These are phyloP conservation scores for Menidia beryllina DNA, from an alignment of 2,113 vertebrate genomes.

Conservation along the genomic window DNA sequence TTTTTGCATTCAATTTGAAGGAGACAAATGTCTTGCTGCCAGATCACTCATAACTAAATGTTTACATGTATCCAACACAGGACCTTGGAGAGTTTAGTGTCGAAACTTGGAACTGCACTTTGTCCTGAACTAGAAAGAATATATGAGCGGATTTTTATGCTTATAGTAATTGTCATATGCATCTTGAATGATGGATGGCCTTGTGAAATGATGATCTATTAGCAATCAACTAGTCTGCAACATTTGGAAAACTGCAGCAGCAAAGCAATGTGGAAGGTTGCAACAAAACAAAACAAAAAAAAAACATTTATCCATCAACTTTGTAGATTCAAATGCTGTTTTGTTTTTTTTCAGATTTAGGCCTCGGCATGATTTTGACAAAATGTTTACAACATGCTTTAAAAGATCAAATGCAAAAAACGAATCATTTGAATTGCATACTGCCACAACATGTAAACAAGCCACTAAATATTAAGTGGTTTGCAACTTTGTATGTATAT, in stretches of 20 bases:
- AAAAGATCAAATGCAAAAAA: conserved; percentile 45
- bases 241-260: too few relatives aligned
- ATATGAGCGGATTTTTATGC: conserved; percentile 10
- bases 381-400: conserved; percentile 84
- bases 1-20: conserved; percentile 10
- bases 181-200: conserved; percentile 11
- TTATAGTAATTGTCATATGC: conserved; percentile 30
- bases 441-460: conserved; percentile 77
- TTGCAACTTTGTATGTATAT: conserved; percentile 75
- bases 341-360: conserved; percentile 81
- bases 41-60: conserved; percentile 14
- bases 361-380: conserved; percentile 92
- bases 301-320: conserved; percentile 71
- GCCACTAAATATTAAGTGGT: conserved; percentile 62
- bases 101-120: neutral
- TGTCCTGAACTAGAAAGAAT: neutral
- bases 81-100: conserved; percentile 2
- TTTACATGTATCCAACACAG: neutral
- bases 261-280: conserved; percentile 50
- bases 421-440: conserved; percentile 67
- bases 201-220: neutral
- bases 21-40: neutral
- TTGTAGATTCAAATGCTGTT: conserved; percentile 87
- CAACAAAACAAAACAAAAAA: conserved; percentile 85
- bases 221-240: neutral